These are phyloP conservation scores for Chymomyza caudatula DNA, from an alignment of 2,888 invertebrate species.

Conservation along the genomic window DNA sequence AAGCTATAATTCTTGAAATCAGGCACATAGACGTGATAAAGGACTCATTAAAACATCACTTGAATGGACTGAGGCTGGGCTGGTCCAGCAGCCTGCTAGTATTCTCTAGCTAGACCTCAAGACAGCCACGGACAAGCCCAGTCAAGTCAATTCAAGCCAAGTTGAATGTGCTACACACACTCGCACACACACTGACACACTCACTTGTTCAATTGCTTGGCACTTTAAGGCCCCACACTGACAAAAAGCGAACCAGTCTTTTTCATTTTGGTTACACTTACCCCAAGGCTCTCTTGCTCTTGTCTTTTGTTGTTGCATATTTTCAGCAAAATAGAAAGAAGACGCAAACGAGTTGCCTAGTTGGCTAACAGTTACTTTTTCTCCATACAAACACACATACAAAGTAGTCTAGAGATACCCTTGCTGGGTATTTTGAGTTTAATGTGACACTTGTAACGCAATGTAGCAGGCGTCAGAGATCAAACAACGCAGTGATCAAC, in stretches of 20 bases:
- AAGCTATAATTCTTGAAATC: slow-evolving; percentile 65
- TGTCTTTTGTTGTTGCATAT: slow-evolving; percentile 23
- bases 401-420: not conserved
- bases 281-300: not conserved
- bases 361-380: slow-evolving; percentile 65
- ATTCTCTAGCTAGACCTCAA: slow-evolving; percentile 24
- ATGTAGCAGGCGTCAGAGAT: not conserved
- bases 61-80: slow-evolving; percentile 51
- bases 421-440: not conserved
- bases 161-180: slow-evolving; percentile 4
- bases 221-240: slow-evolving; percentile 62
- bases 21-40: slow-evolving; percentile 65
- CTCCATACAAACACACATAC: slow-evolving; percentile 6
- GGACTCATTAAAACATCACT: slow-evolving; percentile 73
- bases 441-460: not conserved
- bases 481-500: too few relatives aligned
- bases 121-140: slow-evolving; percentile 6
- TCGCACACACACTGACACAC: slow-evolving; percentile 17
- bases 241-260: slow-evolving; percentile 56
- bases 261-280: slow-evolving; percentile 25
- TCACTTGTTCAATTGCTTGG: slow-evolving; percentile 70
- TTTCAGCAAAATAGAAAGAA: slow-evolving; percentile 62
- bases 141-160: slow-evolving; percentile 8
- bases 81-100: slow-evolving; percentile 64
- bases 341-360: slow-evolving; percentile 61